Evolutionary conservation across 2,888 invertebrate species (phyloP).

Genomic region (Pristionchus japonicus): DNA sequence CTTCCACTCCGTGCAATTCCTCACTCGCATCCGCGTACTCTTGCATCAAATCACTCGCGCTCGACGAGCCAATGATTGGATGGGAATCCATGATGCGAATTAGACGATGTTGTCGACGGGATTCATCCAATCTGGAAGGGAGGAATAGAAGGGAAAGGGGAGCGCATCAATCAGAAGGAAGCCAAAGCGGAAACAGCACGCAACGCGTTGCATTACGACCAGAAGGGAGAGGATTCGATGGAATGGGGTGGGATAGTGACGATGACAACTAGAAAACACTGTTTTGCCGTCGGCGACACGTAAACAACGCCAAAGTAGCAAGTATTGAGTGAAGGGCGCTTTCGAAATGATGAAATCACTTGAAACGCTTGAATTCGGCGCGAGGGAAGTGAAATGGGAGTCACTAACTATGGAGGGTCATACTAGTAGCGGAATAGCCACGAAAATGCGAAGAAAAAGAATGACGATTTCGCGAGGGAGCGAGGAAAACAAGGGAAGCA

Average conservation of each 20-base stretch:
- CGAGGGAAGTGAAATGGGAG: neutral
- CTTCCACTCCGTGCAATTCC: neutral
- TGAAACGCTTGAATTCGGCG: neutral
- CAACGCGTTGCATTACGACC: neutral
- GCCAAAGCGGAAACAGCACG: neutral
- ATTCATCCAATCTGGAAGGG: slow-evolving; percentile 12
- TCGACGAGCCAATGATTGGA: neutral
- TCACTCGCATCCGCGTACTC: slow-evolving; percentile 23
- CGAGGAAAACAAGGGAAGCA: neutral
- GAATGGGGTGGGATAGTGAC: neutral
- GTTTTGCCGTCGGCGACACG: neutral
- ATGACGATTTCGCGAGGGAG: neutral
- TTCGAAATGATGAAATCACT: neutral
- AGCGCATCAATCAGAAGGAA: neutral
- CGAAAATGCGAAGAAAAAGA: neutral
- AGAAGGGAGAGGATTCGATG: neutral
- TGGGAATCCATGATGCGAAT: neutral
- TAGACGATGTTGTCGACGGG: neutral
- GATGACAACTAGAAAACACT: neutral
- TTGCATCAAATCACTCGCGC: neutral
- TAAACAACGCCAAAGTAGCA: neutral
- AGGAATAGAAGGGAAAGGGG: neutral
- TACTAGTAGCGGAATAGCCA: neutral
- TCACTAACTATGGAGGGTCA: neutral
- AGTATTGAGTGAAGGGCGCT: neutral